Evolutionary conservation across 2,888 invertebrate genomes (phyloP).

Genomic region (Latrodectus elegans): DNA sequence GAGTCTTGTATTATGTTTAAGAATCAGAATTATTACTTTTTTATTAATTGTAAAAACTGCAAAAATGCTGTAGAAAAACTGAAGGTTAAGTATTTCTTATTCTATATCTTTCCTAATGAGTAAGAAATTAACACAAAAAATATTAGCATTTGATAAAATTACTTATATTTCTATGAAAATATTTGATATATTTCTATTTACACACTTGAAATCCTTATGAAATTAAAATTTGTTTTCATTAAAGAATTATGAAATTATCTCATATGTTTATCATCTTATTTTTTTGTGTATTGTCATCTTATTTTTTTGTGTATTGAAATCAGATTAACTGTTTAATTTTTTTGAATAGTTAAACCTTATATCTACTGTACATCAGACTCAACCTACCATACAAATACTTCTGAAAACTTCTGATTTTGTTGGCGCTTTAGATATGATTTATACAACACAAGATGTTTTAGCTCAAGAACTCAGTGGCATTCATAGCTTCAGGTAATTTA

Average conservation of each 20-base stretch:
- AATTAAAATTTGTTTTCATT: too few relatives aligned
- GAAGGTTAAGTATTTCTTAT: too few relatives aligned
- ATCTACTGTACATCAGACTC: conserved; percentile 97
- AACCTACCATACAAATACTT: conserved; percentile 95
- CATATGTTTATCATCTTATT: neutral
- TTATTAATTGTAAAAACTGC: too few relatives aligned
- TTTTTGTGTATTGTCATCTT: neutral
- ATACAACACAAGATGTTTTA: conserved; percentile 95
- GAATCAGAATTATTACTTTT: too few relatives aligned
- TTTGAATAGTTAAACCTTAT: conserved; percentile 83
- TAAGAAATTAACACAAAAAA: too few relatives aligned
- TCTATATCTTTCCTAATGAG: too few relatives aligned
- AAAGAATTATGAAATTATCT: too few relatives aligned
- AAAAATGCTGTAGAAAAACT: too few relatives aligned
- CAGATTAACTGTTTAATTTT: neutral
- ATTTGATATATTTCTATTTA: too few relatives aligned
- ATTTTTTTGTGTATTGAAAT: neutral
- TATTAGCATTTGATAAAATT: too few relatives aligned
- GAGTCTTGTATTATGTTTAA: neutral
- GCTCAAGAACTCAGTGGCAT: conserved; percentile 92
- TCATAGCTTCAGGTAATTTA: conserved; percentile 85
- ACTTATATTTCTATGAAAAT: too few relatives aligned
- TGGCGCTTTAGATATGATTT: conserved; percentile 95
- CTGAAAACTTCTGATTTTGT: conserved; percentile 97
- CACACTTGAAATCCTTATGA: too few relatives aligned